Evolutionary conservation across 2,797 vertebrate species (phyloP).

Genomic region (Lateolabrax maculatus): DNA sequence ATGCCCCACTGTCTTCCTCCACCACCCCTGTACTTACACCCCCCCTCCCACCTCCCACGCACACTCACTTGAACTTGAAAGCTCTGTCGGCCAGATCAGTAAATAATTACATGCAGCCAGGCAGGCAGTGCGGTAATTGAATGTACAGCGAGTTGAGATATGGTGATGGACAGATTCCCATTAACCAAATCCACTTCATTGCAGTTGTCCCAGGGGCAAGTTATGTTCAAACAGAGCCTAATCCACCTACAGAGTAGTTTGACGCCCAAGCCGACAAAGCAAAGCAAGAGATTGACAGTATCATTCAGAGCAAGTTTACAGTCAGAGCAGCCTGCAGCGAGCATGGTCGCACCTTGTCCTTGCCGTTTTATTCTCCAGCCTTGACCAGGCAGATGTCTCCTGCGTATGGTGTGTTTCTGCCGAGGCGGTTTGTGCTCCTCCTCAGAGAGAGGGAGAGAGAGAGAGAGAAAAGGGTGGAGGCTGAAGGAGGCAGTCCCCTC

Average conservation of each 20-base stretch:
- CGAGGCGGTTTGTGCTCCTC: background rate
- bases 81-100: slow-evolving; percentile 84
- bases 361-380: slow-evolving; percentile 14
- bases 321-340: slow-evolving; percentile 19
- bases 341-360: background rate
- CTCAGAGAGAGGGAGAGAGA: background rate
- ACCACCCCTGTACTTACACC: slow-evolving; percentile 36
- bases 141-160: slow-evolving; percentile 72
- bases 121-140: slow-evolving; percentile 75
- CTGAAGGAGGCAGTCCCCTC: slow-evolving; percentile 17
- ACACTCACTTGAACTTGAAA: slow-evolving; percentile 84
- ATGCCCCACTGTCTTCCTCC: slow-evolving; percentile 18
- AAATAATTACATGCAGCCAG: slow-evolving; percentile 86
- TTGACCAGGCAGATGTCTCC: slow-evolving; percentile 23
- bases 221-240: slow-evolving; percentile 71
- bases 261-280: slow-evolving; percentile 48
- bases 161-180: slow-evolving; percentile 78
- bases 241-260: slow-evolving; percentile 62
- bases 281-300: slow-evolving; percentile 55
- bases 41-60: slow-evolving; percentile 46
- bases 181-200: slow-evolving; percentile 77
- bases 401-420: slow-evolving; percentile 2
- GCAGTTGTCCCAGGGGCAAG: slow-evolving; percentile 62
- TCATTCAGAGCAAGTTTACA: slow-evolving; percentile 40
- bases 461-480: slow-evolving; percentile 13